A percentile compares a stretch with the other conserved stretches of the same genome.
phyloP scores from a whole-genome alignment of 2,888 invertebrate species.

The Coenonympha arcania region DNA sequence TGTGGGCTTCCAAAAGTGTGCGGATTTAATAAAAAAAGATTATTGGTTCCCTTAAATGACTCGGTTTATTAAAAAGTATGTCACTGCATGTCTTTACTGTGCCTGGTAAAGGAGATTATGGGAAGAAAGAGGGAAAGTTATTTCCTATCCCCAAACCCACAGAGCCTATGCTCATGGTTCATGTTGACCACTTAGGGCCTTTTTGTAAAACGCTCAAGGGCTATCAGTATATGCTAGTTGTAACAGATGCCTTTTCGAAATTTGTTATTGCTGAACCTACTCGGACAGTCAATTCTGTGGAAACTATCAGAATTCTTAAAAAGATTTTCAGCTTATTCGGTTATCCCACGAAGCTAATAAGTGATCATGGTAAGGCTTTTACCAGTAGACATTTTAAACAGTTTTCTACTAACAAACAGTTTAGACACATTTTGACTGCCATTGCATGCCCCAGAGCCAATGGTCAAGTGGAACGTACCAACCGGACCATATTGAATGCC shows the following conservation, averaged over 20 bases:
- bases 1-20: no score
- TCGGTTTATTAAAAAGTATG: conserved; percentile 31
- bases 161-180: conserved; percentile 26
- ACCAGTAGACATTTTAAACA: conserved; percentile 28
- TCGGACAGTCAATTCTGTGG: no score
- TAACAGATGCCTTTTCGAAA: conserved; percentile 23
- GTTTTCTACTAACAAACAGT: conserved; percentile 26
- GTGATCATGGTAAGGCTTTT: conserved; percentile 20
- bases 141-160: conserved; percentile 30
- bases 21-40: conserved; percentile 32
- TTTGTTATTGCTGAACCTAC: no score
- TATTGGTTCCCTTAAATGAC: conserved; percentile 36
- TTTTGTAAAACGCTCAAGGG: conserved; percentile 28
- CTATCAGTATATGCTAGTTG: conserved; percentile 29
- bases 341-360: not conserved
- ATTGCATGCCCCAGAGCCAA: conserved; percentile 31
- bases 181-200: conserved; percentile 31
- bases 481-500: conserved; percentile 27
- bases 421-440: conserved; percentile 26
- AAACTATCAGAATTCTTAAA: no score
- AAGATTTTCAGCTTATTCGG: not conserved
- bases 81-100: conserved; percentile 33
- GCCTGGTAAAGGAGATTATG: conserved; percentile 32
- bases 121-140: conserved; percentile 26
- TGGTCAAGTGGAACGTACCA: conserved; percentile 31